A percentile compares a stretch with the other conserved stretches of the same genome.
Evolutionary conservation across 2,888 invertebrate species (phyloP).

Genomic region (Xanthia togata): DNA sequence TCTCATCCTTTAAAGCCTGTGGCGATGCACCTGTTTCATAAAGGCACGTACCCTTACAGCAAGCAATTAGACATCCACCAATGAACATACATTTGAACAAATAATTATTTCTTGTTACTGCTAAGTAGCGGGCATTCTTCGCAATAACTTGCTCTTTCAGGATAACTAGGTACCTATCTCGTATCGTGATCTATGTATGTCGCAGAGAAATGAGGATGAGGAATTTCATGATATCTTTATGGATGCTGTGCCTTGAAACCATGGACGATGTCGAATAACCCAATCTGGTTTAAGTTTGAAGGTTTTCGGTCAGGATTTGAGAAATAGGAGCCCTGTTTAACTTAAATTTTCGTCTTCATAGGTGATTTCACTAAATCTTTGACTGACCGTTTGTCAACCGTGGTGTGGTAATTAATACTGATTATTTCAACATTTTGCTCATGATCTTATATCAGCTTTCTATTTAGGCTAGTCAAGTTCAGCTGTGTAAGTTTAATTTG

Average conservation of each 20-base stretch:
- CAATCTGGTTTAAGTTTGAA: background rate
- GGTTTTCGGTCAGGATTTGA: too few relatives aligned
- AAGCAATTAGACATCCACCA: slow-evolving; percentile 49
- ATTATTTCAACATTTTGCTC: background rate
- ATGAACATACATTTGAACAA: slow-evolving; percentile 54
- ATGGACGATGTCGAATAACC: background rate
- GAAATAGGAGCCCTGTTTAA: background rate
- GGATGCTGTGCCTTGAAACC: background rate
- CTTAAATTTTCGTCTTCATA: background rate
- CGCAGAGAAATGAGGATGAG: background rate
- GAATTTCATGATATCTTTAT: background rate
- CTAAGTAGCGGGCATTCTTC: slow-evolving; percentile 22
- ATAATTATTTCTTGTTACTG: slow-evolving; percentile 41
- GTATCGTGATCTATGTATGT: too few relatives aligned
- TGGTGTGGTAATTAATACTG: background rate
- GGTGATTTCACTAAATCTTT: background rate
- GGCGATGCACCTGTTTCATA: slow-evolving; percentile 47
- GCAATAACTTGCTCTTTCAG: slow-evolving; percentile 23
- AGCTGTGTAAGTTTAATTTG: background rate
- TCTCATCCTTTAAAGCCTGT: slow-evolving; percentile 5
- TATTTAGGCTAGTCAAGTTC: background rate
- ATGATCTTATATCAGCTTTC: background rate
- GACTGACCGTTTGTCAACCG: background rate
- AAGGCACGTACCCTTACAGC: slow-evolving; percentile 33
- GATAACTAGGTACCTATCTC: background rate